Conservation (phyloP, 2,888 invertebrate genomes). For the Diabrotica balteata region DNA sequence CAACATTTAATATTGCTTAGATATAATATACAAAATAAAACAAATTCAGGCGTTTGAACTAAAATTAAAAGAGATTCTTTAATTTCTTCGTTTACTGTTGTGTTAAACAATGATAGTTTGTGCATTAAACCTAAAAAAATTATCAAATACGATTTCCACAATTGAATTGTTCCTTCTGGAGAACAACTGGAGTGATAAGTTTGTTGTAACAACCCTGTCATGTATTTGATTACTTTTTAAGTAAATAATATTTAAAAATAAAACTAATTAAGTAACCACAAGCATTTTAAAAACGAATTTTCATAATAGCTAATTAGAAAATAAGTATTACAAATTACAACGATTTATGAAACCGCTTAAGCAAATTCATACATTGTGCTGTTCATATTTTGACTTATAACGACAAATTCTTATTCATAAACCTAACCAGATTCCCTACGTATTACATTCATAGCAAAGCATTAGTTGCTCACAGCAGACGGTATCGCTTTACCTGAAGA, state of each 20-base stretch:
- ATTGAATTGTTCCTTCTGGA: background rate
- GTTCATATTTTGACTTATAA: background rate
- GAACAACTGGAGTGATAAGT: too few relatives aligned
- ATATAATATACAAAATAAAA: constrained; percentile 27
- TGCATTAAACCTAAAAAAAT: constrained; percentile 15
- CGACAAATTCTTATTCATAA: too few relatives aligned
- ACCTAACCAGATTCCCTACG: too few relatives aligned
- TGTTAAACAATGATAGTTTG: constrained; percentile 7
- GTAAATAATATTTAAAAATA: constrained; percentile 4
- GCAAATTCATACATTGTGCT: constrained; percentile 4
- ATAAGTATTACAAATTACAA: constrained; percentile 6
- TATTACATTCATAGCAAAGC: too few relatives aligned
- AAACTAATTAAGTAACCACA: constrained; percentile 7
- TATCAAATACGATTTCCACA: constrained; percentile 1
- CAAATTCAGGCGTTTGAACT: constrained; percentile 1
- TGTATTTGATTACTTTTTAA: constrained; percentile 11
- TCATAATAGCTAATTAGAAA: constrained; percentile 4
- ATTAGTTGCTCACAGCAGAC: too few relatives aligned
- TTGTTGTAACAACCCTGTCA: too few relatives aligned
- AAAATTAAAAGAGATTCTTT: constrained; percentile 15
- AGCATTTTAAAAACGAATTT: constrained; percentile 6
- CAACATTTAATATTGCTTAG: constrained; percentile 39
- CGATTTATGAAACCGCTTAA: constrained; percentile 13
- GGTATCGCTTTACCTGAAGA: too few relatives aligned
- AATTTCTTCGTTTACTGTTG: constrained; percentile 15